Base-by-base conservation (phyloP, 2,113 vertebrate genomes). In the Phalacrocorax aristotelis region DNA sequence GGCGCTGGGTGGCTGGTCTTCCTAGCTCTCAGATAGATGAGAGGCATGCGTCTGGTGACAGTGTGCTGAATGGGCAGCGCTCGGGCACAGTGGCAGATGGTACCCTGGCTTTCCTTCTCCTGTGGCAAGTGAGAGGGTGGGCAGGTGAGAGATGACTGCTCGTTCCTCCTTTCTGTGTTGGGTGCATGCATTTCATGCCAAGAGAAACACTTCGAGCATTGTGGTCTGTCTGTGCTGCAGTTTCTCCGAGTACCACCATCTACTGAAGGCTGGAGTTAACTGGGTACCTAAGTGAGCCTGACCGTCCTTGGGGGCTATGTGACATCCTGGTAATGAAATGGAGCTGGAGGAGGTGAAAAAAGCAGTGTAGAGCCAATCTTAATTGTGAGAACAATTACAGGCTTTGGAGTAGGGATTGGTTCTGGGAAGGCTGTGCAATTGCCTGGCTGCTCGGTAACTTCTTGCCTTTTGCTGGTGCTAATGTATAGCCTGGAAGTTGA, bases 31-130 rank as follows among this genome's bases (percentile, higher is more conserved):
- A 0, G 25, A 8, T 14, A 25, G 76, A 13, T 34, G 40, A 65
- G 34, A 34, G 42, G 17, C 40, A 34, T 1, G 1, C 42, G 22
- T 54, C 46, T 70, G 32, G 32, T 61, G 55, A 52, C 12, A 21
- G 46, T 11, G 16, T 3, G 0, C 23, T 29, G 23, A 61, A 22
- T 1, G 8, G 36, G 21, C 26, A 40, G 30, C 4, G 5, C 66
- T 42, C 1, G 2, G 19, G 82, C 69, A 54, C 68, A 32, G 49
- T 44, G 48, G 36, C 38, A 23, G n/a, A 5, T 61, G 26, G 26
- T 10, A 10, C 20, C 26, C 21, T 42, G 15, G 38, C 69, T 26
- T 54, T 46, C 49, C 11, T 61, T 71, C 32, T 27, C 42, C 42
- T 54, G 48, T 36, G 21, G 48, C 32, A 42, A 44, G 25, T 29